A percentile compares a stretch with the other conserved stretches of the same genome.
phyloP scores from a whole-genome alignment of 2,888 invertebrate species.

The Dasysyrphus tricinctus region DNA sequence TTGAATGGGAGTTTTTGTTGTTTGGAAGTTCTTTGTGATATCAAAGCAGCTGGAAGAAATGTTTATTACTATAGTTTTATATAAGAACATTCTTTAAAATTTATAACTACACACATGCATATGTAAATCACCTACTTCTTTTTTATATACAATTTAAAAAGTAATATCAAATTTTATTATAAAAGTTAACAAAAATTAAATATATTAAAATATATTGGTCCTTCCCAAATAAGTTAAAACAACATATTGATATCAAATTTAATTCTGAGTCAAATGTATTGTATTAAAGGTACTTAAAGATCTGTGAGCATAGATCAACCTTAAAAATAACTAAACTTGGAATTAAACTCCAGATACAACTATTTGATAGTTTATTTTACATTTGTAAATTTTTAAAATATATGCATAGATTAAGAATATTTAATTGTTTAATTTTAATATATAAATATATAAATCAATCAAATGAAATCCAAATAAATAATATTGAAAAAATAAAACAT shows the following conservation, averaged over 20 bases:
- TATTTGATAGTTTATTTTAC: constrained; percentile 15
- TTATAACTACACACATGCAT: too few relatives aligned
- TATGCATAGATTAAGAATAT: constrained; percentile 41
- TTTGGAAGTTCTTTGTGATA: not conserved
- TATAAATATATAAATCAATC: constrained; percentile 24
- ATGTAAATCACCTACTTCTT: too few relatives aligned
- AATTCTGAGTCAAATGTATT: constrained; percentile 33
- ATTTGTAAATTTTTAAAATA: constrained; percentile 44
- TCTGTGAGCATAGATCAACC: constrained; percentile 29
- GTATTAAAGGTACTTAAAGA: constrained; percentile 38
- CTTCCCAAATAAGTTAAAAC: constrained; percentile 16
- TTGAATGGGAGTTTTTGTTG: too few relatives aligned
- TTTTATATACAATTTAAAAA: too few relatives aligned
- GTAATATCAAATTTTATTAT: too few relatives aligned
- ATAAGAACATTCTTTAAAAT: too few relatives aligned
- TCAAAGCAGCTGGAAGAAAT: not conserved
- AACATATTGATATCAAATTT: not conserved
- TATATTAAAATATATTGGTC: not conserved
- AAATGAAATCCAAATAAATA: constrained; percentile 52
- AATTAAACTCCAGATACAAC: not conserved
- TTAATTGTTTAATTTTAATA: constrained; percentile 46
- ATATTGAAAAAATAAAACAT: constrained; percentile 20
- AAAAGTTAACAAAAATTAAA: not conserved
- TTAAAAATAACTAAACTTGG: not conserved
- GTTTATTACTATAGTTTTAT: too few relatives aligned